phyloP scores from a whole-genome alignment of 2,888 invertebrate genomes.

The Ophion ellenae region DNA sequence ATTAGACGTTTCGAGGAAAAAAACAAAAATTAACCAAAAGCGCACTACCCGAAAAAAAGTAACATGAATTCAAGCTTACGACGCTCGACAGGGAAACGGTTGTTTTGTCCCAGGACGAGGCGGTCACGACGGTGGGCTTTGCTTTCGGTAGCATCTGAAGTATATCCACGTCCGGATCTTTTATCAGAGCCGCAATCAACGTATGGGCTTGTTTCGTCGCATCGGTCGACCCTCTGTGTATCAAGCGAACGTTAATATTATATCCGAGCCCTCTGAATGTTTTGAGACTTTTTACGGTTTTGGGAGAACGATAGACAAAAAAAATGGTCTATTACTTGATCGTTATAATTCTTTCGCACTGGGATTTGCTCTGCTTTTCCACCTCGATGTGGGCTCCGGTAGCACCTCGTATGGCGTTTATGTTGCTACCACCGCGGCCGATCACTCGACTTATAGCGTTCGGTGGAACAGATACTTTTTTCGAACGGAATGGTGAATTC shows the following conservation, averaged over 20 bases:
- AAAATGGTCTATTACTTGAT: constrained; percentile 88
- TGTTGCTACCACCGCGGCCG: constrained; percentile 98
- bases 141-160: constrained; percentile 91
- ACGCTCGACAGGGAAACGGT: constrained; percentile 81
- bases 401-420: constrained; percentile 98
- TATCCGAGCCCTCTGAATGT: background rate
- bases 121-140: constrained; percentile 85
- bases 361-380: constrained; percentile 97
- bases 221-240: constrained; percentile 92
- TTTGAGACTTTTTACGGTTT: background rate
- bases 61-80: constrained; percentile 77
- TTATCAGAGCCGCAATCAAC: constrained; percentile 95
- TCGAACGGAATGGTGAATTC: constrained; percentile 88
- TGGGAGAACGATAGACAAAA: constrained; percentile 27
- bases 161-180: constrained; percentile 97
- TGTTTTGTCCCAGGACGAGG: constrained; percentile 87
- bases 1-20: background rate
- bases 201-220: constrained; percentile 96
- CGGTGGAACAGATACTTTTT: constrained; percentile 97
- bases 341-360: constrained; percentile 96
- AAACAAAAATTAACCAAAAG: background rate
- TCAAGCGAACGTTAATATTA: constrained; percentile 33
- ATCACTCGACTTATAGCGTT: constrained; percentile 98
- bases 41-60: background rate
- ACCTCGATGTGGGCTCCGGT: constrained; percentile 99